phyloP scores from a whole-genome alignment of 2,113 vertebrate genomes.

The Seriola rivoliana region DNA sequence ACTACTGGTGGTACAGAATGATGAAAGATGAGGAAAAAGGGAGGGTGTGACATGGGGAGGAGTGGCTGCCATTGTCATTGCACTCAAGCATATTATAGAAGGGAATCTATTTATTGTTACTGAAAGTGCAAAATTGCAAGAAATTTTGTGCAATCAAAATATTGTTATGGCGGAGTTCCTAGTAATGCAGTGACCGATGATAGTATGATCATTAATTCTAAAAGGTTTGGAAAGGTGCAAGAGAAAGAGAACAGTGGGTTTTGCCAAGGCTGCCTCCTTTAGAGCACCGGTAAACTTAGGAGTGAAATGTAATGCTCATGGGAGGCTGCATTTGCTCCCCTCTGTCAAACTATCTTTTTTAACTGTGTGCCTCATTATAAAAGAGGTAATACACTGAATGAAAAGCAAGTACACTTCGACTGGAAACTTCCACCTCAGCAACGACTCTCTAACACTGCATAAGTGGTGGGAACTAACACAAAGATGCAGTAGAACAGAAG shows the following conservation, averaged over 20 bases:
- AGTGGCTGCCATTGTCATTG: slow-evolving; percentile 15
- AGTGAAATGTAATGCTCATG: slow-evolving; percentile 44
- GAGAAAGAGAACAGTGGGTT: slow-evolving; percentile 24
- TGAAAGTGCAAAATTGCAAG: slow-evolving; percentile 22
- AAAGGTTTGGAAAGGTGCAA: slow-evolving; percentile 26
- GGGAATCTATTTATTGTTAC: slow-evolving; percentile 12
- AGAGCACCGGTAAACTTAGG: slow-evolving; percentile 30
- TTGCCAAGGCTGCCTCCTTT: slow-evolving; percentile 29
- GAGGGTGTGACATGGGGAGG: slow-evolving; percentile 18
- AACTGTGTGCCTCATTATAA: slow-evolving; percentile 44
- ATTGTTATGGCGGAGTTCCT: not conserved
- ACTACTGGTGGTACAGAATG: slow-evolving; percentile 50
- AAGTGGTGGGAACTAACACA: not conserved
- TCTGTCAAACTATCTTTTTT: slow-evolving; percentile 43
- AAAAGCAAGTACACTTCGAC: slow-evolving; percentile 22
- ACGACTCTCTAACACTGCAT: not conserved
- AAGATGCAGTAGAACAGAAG: not conserved
- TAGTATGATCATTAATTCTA: slow-evolving; percentile 36
- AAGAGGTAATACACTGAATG: slow-evolving; percentile 43
- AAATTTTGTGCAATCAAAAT: slow-evolving; percentile 1
- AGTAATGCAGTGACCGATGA: not conserved
- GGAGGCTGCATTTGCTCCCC: slow-evolving; percentile 39
- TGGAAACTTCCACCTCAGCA: slow-evolving; percentile 12
- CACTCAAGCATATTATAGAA: slow-evolving; percentile 20
- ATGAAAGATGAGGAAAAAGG: slow-evolving; percentile 42